Conservation (phyloP, 2,888 invertebrate genomes). For the Platynereis dumerilii region DNA sequence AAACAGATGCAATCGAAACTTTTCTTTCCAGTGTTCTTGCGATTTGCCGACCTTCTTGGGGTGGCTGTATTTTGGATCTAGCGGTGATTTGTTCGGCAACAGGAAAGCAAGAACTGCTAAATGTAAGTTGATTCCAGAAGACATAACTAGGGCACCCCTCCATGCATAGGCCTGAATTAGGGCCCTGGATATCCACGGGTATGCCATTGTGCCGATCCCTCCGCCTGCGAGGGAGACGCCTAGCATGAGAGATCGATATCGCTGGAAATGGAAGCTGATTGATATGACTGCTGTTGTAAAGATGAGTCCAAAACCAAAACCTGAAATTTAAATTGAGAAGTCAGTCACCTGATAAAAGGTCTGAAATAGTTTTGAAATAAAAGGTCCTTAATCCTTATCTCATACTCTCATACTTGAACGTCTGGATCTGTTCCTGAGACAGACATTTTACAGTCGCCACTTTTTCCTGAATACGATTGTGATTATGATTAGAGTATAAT, state of each 20-base stretch:
- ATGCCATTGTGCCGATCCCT: constrained; percentile 15
- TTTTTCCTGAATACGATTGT: no score
- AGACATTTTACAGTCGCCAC: no score
- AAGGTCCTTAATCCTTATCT: no score
- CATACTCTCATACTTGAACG: no score
- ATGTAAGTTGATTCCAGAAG: constrained; percentile 16
- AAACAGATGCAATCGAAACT: constrained; percentile 16
- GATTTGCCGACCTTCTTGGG: neutral
- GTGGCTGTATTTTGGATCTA: neutral
- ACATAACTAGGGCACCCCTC: constrained; percentile 20
- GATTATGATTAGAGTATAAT: no score
- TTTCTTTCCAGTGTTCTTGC: neutral
- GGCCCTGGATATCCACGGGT: constrained; percentile 16
- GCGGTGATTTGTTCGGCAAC: neutral
- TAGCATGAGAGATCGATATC: constrained; percentile 14
- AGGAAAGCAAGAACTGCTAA: constrained; percentile 4
- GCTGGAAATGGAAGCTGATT: constrained; percentile 18
- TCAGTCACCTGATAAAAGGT: no score
- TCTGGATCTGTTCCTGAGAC: no score
- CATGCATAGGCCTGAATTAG: constrained; percentile 11
- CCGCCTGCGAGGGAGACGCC: constrained; percentile 17
- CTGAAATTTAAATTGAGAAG: no score
- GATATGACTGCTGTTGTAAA: constrained; percentile 15
- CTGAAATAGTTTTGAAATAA: no score
- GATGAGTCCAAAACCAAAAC: constrained; percentile 18